Conservation (phyloP, 2,113 vertebrate species). For the Xiphophorus maculatus region DNA sequence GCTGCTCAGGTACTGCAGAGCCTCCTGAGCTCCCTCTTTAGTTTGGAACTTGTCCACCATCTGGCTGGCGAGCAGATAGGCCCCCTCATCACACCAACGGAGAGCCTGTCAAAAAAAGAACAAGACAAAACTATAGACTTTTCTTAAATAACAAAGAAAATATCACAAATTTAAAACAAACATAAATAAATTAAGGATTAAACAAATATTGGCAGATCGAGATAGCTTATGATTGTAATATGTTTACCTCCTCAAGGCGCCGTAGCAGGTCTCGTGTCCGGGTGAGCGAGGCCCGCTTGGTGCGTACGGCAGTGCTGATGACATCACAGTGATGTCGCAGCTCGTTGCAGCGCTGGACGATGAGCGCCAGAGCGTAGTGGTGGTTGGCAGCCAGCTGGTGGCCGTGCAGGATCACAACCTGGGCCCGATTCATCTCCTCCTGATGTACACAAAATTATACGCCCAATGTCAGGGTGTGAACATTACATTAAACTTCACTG, state of each 20-base stretch:
- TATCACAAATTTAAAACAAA: background rate
- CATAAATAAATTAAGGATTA: background rate
- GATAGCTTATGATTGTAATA: background rate
- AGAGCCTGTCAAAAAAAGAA: slow-evolving; percentile 78
- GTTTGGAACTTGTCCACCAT: slow-evolving; percentile 91
- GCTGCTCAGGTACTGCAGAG: slow-evolving; percentile 85
- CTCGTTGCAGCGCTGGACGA: slow-evolving; percentile 94
- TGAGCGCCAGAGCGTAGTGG: slow-evolving; percentile 93
- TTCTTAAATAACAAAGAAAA: background rate
- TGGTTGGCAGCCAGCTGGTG: slow-evolving; percentile 92
- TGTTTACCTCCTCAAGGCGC: slow-evolving; percentile 85
- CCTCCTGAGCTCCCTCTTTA: slow-evolving; percentile 88
- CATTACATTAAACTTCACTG: no score
- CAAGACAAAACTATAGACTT: background rate
- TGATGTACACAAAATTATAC: slow-evolving; percentile 48
- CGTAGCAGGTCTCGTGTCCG: slow-evolving; percentile 86
- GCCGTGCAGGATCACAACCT: slow-evolving; percentile 88
- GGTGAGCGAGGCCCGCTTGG: slow-evolving; percentile 80
- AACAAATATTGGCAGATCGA: background rate
- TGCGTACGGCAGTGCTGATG: slow-evolving; percentile 83
- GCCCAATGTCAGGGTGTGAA: background rate
- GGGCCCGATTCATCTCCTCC: slow-evolving; percentile 89
- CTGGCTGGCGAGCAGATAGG: slow-evolving; percentile 92
- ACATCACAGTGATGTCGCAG: slow-evolving; percentile 88
- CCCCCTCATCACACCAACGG: slow-evolving; percentile 91